Conservation (phyloP, 1,140 invertebrate genomes). For the Danaus melanippus region DNA sequence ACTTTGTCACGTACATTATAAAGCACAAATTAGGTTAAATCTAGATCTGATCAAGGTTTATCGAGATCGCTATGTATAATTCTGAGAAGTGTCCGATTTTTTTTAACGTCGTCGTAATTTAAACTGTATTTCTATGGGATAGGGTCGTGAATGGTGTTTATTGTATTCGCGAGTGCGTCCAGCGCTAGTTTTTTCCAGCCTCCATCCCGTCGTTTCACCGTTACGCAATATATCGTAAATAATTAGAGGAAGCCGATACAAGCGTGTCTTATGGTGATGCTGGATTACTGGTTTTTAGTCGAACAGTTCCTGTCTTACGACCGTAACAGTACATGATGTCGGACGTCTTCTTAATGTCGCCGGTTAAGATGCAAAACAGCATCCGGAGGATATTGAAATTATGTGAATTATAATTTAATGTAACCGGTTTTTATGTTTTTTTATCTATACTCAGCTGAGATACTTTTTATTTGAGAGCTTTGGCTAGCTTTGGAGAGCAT, state of each 20-base stretch:
- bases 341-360: slow-evolving; percentile 21
- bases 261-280: slow-evolving; percentile 69
- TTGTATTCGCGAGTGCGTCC: slow-evolving; percentile 46
- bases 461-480: too few species aligned
- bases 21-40: slow-evolving; percentile 30
- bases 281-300: slow-evolving; percentile 60
- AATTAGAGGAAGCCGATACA: slow-evolving; percentile 71
- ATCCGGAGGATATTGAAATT: too few species aligned
- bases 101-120: slow-evolving; percentile 28
- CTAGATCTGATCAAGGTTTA: slow-evolving; percentile 47
- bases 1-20: slow-evolving; percentile 24
- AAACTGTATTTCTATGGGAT: slow-evolving; percentile 28
- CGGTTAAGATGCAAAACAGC: not conserved
- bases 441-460: too few species aligned
- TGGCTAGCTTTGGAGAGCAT: too few species aligned
- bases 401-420: too few species aligned
- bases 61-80: slow-evolving; percentile 66
- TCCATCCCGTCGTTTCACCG: slow-evolving; percentile 69
- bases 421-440: too few species aligned
- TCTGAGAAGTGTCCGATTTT: slow-evolving; percentile 45
- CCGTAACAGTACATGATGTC: slow-evolving; percentile 42
- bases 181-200: slow-evolving; percentile 63
- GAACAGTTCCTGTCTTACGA: slow-evolving; percentile 46
- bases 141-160: slow-evolving; percentile 24
- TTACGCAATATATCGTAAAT: slow-evolving; percentile 72